Base-by-base conservation (phyloP, 2,113 vertebrate genomes). In the Raja brachyura region DNA sequence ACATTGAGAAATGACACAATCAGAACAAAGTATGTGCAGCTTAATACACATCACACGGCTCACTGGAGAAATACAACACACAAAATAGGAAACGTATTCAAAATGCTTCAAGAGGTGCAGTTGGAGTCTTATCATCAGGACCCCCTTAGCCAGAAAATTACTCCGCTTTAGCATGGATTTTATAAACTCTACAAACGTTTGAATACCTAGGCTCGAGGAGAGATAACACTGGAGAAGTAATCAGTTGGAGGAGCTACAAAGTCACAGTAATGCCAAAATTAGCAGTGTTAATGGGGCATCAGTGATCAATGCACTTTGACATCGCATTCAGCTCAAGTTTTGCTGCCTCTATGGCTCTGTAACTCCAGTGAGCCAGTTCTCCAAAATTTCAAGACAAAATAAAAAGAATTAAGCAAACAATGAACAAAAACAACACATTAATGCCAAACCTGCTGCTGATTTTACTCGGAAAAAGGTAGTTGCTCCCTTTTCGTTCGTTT, bases 1-100 rank as follows among this genome's bases (percentile, higher is more conserved):
- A 88, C 83, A 63, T 14, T 88, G 83, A 88, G 59, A 88, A 88
- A 88, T 88, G 59, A 63, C 63, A 88, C 83, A 88, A 88, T 31
- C 83, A 88, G 83, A 88, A 88, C 83, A 88, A 88, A 88, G 83
- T 88, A 63, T 88, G 83, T 88, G 59, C 83, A 63, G 83, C 59
- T 63, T 88, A 88, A 88, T 88, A 61, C 63, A 88, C 83, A 88
- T 88, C 83, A 88, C 83, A 88, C 63, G 83, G 83, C 59, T 88
- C 61, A 88, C 83, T 16, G 63, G 83, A 63, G 83, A 88, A 88
- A 63, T 88, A 88, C 83, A 88, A 63, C 63, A 88, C 83, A 88
- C 83, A 88, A 88, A 88, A 31, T 88, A 88, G 83, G 83, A 88
- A 88, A 88, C 56, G 63, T 86, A 86, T 88, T 88, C 61, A 88